Evolutionary conservation across 2,797 vertebrate species (phyloP).

Genomic region (Enteromius unitaeniatus): DNA sequence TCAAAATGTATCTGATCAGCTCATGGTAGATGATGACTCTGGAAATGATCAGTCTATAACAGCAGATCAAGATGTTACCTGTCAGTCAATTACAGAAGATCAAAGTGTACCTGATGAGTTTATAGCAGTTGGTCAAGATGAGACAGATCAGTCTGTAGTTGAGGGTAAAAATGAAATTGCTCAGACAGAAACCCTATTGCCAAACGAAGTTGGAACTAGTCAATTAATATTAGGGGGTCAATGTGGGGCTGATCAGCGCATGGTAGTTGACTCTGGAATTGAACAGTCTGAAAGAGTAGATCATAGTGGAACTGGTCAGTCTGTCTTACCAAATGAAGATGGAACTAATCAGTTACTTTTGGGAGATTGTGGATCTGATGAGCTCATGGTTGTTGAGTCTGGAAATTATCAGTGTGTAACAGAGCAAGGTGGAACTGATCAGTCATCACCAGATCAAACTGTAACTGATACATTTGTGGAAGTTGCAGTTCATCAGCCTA

Average conservation of each 20-base stretch:
- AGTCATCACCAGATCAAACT: slow-evolving; percentile 9
- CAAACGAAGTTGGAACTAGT: slow-evolving; percentile 4
- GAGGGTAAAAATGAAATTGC: neutral
- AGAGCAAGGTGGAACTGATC: slow-evolving; percentile 2
- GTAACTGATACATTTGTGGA: slow-evolving; percentile 15
- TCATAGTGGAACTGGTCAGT: slow-evolving; percentile 15
- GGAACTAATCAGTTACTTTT: neutral
- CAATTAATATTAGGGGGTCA: slow-evolving; percentile 16
- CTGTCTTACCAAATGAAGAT: neutral
- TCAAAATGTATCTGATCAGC: neutral
- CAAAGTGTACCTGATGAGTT: slow-evolving; percentile 43
- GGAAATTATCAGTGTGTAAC: slow-evolving; percentile 13
- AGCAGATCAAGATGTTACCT: slow-evolving; percentile 6
- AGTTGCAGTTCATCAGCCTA: neutral
- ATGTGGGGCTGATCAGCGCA: slow-evolving; percentile 18
- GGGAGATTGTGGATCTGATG: neutral
- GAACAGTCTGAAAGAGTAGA: neutral
- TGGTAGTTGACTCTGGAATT: slow-evolving; percentile 32
- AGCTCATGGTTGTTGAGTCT: slow-evolving; percentile 25
- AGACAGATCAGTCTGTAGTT: slow-evolving; percentile 8
- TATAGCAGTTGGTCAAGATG: slow-evolving; percentile 14
- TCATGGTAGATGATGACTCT: neutral
- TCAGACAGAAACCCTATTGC: slow-evolving; percentile 16
- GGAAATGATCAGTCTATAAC: neutral
- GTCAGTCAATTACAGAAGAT: slow-evolving; percentile 29